Conservation (phyloP, 2,888 invertebrate genomes). For the Drosophila niveifrons region DNA sequence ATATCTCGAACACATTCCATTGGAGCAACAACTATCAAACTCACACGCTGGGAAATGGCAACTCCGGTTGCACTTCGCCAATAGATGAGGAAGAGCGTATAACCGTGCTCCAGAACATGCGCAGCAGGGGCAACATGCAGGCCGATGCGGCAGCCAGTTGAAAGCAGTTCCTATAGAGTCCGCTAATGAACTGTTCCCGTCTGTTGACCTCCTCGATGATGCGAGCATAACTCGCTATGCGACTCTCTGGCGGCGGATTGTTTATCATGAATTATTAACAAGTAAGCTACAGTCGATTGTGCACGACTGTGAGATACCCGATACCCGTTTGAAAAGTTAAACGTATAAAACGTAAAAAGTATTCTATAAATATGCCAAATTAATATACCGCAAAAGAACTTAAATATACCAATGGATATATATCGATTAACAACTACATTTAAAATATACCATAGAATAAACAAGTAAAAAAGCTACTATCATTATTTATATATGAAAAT, state of each 20-base stretch:
- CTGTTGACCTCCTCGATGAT: constrained; percentile 28
- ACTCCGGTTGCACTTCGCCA: constrained; percentile 1
- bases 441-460: too few relatives aligned
- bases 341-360: too few relatives aligned
- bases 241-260: constrained; percentile 16
- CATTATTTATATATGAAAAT: too few relatives aligned
- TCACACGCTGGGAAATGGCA: constrained; percentile 47
- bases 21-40: constrained; percentile 10
- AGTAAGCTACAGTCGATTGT: too few relatives aligned
- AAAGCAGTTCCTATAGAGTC: constrained; percentile 13
- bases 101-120: not conserved
- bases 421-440: too few relatives aligned
- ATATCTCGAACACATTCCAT: not conserved
- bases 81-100: not conserved
- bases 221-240: not conserved
- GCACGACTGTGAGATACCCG: too few relatives aligned
- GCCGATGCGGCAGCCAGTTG: constrained; percentile 21
- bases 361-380: too few relatives aligned
- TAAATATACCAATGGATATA: too few relatives aligned
- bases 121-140: constrained; percentile 31
- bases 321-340: too few relatives aligned
- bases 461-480: too few relatives aligned
- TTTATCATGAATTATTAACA: constrained; percentile 4
- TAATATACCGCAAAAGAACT: too few relatives aligned
- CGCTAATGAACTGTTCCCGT: constrained; percentile 36